Conservation (phyloP, 2,888 invertebrate species). For the Beris morrisii region DNA sequence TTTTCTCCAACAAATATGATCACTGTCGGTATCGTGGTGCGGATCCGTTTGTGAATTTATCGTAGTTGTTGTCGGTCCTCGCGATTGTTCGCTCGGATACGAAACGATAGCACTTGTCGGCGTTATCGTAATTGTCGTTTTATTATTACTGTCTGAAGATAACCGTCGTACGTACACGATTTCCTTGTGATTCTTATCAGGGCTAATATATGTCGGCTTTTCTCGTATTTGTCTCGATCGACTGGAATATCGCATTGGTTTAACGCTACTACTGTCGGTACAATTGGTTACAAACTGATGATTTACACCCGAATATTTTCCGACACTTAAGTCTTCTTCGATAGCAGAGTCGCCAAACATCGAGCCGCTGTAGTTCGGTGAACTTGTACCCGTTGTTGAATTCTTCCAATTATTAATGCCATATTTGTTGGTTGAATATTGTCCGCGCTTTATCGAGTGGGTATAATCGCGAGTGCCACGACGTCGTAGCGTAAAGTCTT, state of each 20-base stretch:
- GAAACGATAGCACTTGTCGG: constrained; percentile 54
- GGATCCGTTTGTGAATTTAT: constrained; percentile 43
- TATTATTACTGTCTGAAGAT: constrained; percentile 46
- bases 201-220: constrained; percentile 28
- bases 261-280: constrained; percentile 16
- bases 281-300: constrained; percentile 50
- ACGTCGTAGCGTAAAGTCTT: constrained; percentile 54
- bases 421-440: constrained; percentile 48
- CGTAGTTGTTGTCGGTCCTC: constrained; percentile 34
- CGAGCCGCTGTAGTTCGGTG: constrained; percentile 56
- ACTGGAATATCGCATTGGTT: constrained; percentile 47
- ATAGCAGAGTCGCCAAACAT: constrained; percentile 57
- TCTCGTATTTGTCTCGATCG: constrained; percentile 41
- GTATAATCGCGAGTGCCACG: constrained; percentile 57
- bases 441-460: constrained; percentile 56
- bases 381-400: constrained; percentile 55
- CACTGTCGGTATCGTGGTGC: constrained; percentile 42
- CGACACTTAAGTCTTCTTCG: constrained; percentile 56
- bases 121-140: constrained; percentile 55
- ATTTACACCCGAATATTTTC: constrained; percentile 54
- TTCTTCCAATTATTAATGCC: constrained; percentile 47
- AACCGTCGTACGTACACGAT: constrained; percentile 52
- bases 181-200: constrained; percentile 48
- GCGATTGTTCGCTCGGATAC: constrained; percentile 39
- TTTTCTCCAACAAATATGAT: constrained; percentile 61